These are phyloP conservation scores for Ceriagrion tenellum DNA, from an alignment of 2,888 invertebrate species.

Conservation along the genomic window DNA sequence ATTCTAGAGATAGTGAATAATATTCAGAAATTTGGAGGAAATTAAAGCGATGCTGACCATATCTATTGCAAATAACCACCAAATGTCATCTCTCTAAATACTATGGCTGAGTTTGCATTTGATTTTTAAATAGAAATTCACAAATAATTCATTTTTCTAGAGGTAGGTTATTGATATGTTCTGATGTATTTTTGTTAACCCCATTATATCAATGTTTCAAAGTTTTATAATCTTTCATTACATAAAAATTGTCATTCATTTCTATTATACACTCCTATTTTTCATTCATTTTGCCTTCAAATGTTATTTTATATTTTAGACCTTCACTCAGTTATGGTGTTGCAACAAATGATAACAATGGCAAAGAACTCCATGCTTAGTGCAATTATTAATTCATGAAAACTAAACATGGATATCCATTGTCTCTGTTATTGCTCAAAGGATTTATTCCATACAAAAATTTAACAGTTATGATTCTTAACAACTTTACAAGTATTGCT, in stretches of 20 bases:
- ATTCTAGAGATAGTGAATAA: too few species aligned
- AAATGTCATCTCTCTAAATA: not conserved
- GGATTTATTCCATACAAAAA: too few species aligned
- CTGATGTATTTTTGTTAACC: not conserved
- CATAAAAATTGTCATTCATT: not conserved
- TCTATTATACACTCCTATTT: not conserved
- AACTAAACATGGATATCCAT: too few species aligned
- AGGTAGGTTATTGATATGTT: constrained; percentile 22
- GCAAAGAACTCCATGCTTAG: too few species aligned
- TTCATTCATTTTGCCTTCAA: not conserved
- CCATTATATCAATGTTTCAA: not conserved
- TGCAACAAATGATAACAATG: too few species aligned
- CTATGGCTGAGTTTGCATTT: not conserved
- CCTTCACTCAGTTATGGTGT: not conserved
- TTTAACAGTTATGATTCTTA: too few species aligned
- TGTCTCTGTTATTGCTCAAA: too few species aligned
- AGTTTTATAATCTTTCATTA: too few species aligned
- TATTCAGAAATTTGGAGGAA: not conserved
- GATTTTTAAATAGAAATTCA: not conserved
- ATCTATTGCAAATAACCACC: not conserved
- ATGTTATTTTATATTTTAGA: not conserved
- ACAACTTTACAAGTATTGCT: too few species aligned
- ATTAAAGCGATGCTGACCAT: not conserved
- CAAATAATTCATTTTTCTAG: not conserved
- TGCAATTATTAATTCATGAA: too few species aligned